Conservation (phyloP, 2,888 invertebrate species). For the Plemyria rubiginata region DNA sequence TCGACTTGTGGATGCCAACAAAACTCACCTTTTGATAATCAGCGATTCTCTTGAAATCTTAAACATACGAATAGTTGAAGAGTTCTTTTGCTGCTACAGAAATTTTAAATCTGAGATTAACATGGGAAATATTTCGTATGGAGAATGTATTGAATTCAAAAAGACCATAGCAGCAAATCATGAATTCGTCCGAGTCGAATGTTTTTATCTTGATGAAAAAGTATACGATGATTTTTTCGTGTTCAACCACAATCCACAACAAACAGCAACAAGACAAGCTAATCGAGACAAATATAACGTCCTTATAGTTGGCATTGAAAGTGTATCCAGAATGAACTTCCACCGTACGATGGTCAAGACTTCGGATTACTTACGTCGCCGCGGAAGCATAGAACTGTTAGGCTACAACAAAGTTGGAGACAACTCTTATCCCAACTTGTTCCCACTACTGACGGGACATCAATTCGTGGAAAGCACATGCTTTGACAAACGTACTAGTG, state of each 20-base stretch:
- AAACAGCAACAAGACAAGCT: not conserved
- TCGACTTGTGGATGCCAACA: conserved; percentile 44
- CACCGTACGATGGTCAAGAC: conserved; percentile 92
- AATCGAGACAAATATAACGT: conserved; percentile 80
- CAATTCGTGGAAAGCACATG: conserved; percentile 75
- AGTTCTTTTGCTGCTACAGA: conserved; percentile 51
- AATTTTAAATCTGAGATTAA: conserved; percentile 40
- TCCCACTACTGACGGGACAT: conserved; percentile 91
- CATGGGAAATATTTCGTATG: conserved; percentile 42
- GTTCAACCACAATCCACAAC: conserved; percentile 26
- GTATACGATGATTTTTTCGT: conserved; percentile 49
- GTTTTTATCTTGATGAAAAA: conserved; percentile 83
- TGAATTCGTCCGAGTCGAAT: conserved; percentile 69
- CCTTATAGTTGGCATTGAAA: conserved; percentile 92
- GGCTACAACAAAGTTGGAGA: conserved; percentile 97
- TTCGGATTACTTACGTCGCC: conserved; percentile 79
- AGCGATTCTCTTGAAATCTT: conserved; percentile 39
- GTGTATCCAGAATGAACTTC: conserved; percentile 92
- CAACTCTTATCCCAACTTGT: conserved; percentile 95
- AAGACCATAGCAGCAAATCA: conserved; percentile 41
- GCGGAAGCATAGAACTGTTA: conserved; percentile 89
- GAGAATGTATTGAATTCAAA: conserved; percentile 45
- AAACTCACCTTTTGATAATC: conserved; percentile 50
- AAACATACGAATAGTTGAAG: conserved; percentile 28
- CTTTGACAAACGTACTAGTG: conserved; percentile 6